phyloP scores from a whole-genome alignment of 2,888 invertebrate species.

The Lochmaea capreae region DNA sequence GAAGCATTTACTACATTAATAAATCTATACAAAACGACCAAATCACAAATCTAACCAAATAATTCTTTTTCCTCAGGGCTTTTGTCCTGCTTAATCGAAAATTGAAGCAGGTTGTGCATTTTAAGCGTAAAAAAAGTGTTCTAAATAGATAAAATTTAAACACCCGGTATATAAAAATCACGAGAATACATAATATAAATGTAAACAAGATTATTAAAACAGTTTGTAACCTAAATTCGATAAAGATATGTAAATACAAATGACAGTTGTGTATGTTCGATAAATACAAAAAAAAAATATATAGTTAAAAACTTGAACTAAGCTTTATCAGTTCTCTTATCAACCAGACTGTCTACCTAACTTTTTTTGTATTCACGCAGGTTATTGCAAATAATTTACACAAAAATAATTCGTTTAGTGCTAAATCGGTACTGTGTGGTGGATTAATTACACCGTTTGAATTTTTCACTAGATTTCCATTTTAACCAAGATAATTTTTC shows the following conservation, averaged over 20 bases:
- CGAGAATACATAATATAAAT: constrained; percentile 18
- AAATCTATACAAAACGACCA: too few relatives aligned
- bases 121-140: not conserved
- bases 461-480: too few relatives aligned
- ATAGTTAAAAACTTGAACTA: not conserved
- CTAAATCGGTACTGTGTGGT: too few relatives aligned
- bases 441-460: too few relatives aligned
- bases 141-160: constrained; percentile 3
- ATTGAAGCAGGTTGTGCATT: too few relatives aligned
- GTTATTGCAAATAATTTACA: not conserved
- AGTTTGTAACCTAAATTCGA: constrained; percentile 46
- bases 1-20: too few relatives aligned
- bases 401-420: not conserved
- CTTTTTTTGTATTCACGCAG: not conserved
- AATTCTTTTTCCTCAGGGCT: too few relatives aligned
- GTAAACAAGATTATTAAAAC: constrained; percentile 43
- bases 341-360: not conserved
- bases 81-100: too few relatives aligned
- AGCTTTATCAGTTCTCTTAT: not conserved
- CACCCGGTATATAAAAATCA: constrained; percentile 16
- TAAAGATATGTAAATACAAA: constrained; percentile 22
- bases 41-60: too few relatives aligned
- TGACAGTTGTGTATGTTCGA: not conserved
- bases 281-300: not conserved
- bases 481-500: too few relatives aligned